These are phyloP conservation scores for Myotis brandtii DNA, from an alignment of 2,113 vertebrate genomes.

Conservation along the genomic window DNA sequence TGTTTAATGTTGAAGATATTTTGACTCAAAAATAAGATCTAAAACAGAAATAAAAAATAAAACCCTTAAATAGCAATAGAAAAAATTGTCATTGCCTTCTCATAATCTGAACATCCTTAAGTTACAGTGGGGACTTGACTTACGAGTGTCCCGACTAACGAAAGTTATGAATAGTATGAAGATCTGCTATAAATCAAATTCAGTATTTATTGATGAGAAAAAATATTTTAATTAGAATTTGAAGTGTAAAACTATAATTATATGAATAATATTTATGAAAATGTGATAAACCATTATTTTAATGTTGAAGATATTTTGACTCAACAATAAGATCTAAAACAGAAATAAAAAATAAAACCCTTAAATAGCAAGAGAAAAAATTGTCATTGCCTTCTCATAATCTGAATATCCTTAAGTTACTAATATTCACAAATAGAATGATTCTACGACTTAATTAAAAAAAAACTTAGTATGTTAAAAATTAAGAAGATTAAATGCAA, in stretches of 20 bases:
- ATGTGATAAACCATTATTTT: not conserved
- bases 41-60: not conserved
- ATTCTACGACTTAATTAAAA: not conserved
- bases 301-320: not conserved
- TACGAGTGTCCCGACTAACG: too few species aligned
- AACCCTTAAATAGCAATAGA: not conserved
- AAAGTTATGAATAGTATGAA: not conserved
- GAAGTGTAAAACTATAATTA: not conserved
- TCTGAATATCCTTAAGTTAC: not conserved
- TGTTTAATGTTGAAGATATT: not conserved
- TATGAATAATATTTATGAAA: conserved; percentile 28
- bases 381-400: not conserved
- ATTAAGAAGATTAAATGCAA: not conserved
- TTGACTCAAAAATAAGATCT: not conserved
- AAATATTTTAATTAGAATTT: not conserved
- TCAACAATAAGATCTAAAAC: not conserved
- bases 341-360: not conserved
- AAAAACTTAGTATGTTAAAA: not conserved
- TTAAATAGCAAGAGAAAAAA: not conserved
- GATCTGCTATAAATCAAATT: not conserved
- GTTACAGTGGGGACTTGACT: not conserved
- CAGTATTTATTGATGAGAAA: not conserved
- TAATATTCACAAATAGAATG: not conserved
- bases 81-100: not conserved
- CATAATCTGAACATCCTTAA: not conserved